Evolutionary conservation across 2,888 invertebrate genomes (phyloP).

Genomic region (Drosophila sordidula): DNA sequence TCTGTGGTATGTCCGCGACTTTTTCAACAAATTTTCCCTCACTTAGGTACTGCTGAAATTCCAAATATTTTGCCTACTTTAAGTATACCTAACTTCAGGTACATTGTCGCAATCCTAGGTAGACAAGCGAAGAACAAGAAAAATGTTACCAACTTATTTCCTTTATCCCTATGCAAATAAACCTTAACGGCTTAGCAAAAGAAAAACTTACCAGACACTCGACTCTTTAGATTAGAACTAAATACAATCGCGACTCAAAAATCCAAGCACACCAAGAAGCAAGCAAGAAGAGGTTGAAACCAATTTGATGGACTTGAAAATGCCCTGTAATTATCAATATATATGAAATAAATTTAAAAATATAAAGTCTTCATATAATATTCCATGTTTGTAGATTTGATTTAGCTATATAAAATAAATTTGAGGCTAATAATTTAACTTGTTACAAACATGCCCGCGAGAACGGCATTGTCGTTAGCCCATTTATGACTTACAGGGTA

Average conservation of each 20-base stretch:
- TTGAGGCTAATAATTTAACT: not conserved
- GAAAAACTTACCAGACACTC: not conserved
- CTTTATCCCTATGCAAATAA: not conserved
- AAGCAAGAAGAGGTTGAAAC: not conserved
- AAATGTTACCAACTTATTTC: not conserved
- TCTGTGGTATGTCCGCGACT: too few relatives aligned
- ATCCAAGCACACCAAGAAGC: not conserved
- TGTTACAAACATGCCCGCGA: not conserved
- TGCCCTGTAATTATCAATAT: not conserved
- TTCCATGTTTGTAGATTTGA: too few relatives aligned
- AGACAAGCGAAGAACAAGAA: not conserved
- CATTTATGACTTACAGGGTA: not conserved
- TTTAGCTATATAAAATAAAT: too few relatives aligned
- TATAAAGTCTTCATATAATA: too few relatives aligned
- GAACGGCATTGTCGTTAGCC: not conserved
- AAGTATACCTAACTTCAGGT: conserved; percentile 8
- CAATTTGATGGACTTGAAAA: not conserved
- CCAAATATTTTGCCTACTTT: not conserved
- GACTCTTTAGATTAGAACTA: conserved; percentile 15
- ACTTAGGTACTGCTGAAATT: conserved; percentile 9
- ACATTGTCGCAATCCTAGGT: conserved; percentile 4
- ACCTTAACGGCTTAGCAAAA: not conserved
- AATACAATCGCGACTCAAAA: not conserved
- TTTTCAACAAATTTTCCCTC: not conserved
- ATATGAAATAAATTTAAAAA: too few relatives aligned